A percentile compares a stretch with the other conserved stretches of the same genome.
Evolutionary conservation across 2,888 invertebrate species (phyloP).

Genomic region (Myathropa florea): DNA sequence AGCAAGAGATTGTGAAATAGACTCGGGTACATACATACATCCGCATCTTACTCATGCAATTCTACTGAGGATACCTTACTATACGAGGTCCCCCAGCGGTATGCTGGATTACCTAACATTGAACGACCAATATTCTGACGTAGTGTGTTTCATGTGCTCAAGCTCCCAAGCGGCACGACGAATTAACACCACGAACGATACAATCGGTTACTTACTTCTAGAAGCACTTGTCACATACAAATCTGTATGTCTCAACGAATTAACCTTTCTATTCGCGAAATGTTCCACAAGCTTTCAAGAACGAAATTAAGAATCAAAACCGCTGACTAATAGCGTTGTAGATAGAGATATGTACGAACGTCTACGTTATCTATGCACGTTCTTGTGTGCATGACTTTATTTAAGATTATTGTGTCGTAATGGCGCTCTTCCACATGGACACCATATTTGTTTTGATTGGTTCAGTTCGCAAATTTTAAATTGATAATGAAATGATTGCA

Average conservation of each 20-base stretch:
- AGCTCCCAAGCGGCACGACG: neutral
- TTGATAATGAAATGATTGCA: neutral
- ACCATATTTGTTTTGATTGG: conserved; percentile 22
- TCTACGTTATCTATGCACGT: neutral
- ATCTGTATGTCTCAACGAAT: too few species aligned
- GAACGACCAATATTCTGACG: neutral
- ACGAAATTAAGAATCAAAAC: neutral
- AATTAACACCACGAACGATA: neutral
- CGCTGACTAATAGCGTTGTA: neutral
- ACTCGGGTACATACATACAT: neutral
- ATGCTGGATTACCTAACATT: neutral
- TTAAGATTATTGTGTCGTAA: neutral
- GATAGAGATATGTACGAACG: too few species aligned
- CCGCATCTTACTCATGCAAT: conserved; percentile 12
- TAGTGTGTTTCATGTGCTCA: neutral
- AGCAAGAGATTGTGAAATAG: conserved; percentile 16
- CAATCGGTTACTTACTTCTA: neutral
- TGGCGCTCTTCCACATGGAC: neutral
- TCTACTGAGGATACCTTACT: neutral
- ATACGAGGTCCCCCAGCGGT: neutral
- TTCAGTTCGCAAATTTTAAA: conserved; percentile 6
- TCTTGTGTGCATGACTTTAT: neutral
- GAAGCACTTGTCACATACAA: neutral
- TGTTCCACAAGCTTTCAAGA: neutral
- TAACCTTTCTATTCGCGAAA: neutral